A percentile compares a stretch with the other conserved stretches of the same genome.
Conservation (phyloP, 2,888 invertebrate species). For the Biston betularia region DNA sequence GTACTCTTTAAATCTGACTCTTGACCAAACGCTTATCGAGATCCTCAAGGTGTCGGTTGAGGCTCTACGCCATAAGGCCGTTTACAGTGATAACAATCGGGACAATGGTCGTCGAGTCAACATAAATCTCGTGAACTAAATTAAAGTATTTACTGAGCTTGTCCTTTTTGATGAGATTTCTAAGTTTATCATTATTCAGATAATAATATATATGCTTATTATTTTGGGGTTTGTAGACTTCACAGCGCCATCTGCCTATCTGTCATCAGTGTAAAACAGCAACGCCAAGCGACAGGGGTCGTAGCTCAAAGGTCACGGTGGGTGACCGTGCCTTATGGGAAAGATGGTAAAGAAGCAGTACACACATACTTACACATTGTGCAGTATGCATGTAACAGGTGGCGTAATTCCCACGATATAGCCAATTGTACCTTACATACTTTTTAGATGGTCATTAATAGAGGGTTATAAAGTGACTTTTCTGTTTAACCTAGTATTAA, state of each 20-base stretch:
- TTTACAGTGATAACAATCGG: too few relatives aligned
- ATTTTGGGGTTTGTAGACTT: background rate
- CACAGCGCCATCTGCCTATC: conserved; percentile 21
- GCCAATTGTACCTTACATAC: conserved; percentile 55
- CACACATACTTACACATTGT: background rate
- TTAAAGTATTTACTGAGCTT: too few relatives aligned
- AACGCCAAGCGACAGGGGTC: conserved; percentile 30
- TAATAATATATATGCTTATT: too few relatives aligned
- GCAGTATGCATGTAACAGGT: conserved; percentile 46
- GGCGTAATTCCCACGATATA: conserved; percentile 68
- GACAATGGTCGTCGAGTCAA: too few relatives aligned
- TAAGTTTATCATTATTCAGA: too few relatives aligned
- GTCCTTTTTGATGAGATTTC: too few relatives aligned
- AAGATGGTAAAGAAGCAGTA: conserved; percentile 50
- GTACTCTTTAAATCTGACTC: too few relatives aligned
- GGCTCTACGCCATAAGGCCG: too few relatives aligned
- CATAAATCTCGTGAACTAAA: too few relatives aligned
- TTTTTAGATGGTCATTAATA: background rate
- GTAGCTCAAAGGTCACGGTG: conserved; percentile 55
- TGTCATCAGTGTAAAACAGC: conserved; percentile 10
- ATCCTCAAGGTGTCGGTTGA: too few relatives aligned
- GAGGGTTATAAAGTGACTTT: background rate
- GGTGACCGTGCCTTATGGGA: conserved; percentile 73
- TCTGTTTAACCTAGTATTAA: background rate
- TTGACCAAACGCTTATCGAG: too few relatives aligned